phyloP scores from a whole-genome alignment of 2,113 vertebrate species.

The Oryzias curvinotus region DNA sequence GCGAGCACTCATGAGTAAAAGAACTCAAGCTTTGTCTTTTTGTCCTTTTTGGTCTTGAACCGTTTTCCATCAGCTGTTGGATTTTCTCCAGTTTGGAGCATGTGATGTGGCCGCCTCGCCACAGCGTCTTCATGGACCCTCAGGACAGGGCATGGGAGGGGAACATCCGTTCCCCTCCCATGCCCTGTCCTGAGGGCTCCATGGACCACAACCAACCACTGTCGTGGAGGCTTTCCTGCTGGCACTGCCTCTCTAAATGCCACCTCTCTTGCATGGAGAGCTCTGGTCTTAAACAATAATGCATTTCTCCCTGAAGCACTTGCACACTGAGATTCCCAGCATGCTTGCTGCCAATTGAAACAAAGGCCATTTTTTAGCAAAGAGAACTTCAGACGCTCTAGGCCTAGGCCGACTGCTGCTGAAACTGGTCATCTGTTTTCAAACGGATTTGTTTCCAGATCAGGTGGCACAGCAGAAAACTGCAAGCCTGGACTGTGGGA shows the following conservation, averaged over 20 bases:
- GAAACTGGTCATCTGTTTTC: slow-evolving; percentile 4
- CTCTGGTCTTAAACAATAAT: slow-evolving; percentile 19
- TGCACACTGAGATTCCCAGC: slow-evolving; percentile 20
- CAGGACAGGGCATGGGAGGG: too few species aligned
- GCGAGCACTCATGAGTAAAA: slow-evolving; percentile 19
- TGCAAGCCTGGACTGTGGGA: background rate
- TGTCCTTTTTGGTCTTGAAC: slow-evolving; percentile 4
- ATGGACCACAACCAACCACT: slow-evolving; percentile 18
- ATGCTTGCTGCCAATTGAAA: slow-evolving; percentile 15
- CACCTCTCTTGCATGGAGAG: slow-evolving; percentile 26
- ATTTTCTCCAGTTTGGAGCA: slow-evolving; percentile 1
- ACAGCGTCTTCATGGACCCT: slow-evolving; percentile 29
- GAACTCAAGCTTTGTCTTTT: background rate
- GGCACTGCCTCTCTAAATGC: slow-evolving; percentile 31
- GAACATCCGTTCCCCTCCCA: slow-evolving; percentile 1
- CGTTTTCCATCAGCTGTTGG: slow-evolving; percentile 18
- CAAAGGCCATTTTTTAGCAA: background rate
- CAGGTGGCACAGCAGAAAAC: background rate
- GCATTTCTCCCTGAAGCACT: slow-evolving; percentile 14
- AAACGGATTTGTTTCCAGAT: slow-evolving; percentile 1
- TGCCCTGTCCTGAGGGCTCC: slow-evolving; percentile 1
- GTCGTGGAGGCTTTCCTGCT: background rate
- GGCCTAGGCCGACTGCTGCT: background rate
- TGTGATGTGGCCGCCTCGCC: slow-evolving; percentile 11
- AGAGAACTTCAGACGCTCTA: slow-evolving; percentile 1